Conservation (phyloP, 2,888 invertebrate species). For the Drosophila buzzatii region DNA sequence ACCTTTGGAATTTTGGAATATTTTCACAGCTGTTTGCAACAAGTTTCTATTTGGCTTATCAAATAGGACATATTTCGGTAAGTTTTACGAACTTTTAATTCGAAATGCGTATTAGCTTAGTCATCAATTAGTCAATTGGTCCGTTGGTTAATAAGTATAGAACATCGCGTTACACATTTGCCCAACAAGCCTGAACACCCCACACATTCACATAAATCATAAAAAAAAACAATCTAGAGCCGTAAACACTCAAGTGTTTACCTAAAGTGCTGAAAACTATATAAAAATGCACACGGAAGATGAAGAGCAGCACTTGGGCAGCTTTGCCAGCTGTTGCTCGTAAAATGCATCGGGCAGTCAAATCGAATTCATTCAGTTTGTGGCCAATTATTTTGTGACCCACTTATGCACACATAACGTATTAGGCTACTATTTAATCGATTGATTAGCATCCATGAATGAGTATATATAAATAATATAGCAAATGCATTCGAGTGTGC, state of each 20-base stretch:
- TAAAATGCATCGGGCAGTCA: constrained; percentile 3
- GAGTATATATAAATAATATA: constrained; percentile 1
- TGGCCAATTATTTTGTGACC: constrained; percentile 6
- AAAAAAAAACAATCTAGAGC: constrained; percentile 27
- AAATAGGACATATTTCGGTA: no score
- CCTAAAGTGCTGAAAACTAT: constrained; percentile 6
- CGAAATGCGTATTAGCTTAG: background rate
- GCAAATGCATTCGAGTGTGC: constrained; percentile 17
- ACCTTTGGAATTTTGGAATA: background rate
- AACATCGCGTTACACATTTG: background rate
- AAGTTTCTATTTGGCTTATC: background rate
- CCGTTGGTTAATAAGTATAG: background rate
- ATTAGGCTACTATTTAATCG: constrained; percentile 13
- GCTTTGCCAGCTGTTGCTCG: constrained; percentile 9
- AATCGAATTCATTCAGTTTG: constrained; percentile 5
- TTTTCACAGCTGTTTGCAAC: background rate
- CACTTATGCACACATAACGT: constrained; percentile 2
- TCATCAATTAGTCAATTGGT: background rate
- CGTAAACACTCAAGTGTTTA: constrained; percentile 41
- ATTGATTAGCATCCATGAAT: constrained; percentile 32
- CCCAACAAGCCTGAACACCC: background rate
- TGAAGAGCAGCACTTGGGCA: constrained; percentile 8
- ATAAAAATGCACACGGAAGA: constrained; percentile 1
- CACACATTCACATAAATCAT: background rate
- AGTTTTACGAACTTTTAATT: background rate